phyloP scores from a whole-genome alignment of 2,797 vertebrate genomes.

The Pseudocheirus occidentalis region DNA sequence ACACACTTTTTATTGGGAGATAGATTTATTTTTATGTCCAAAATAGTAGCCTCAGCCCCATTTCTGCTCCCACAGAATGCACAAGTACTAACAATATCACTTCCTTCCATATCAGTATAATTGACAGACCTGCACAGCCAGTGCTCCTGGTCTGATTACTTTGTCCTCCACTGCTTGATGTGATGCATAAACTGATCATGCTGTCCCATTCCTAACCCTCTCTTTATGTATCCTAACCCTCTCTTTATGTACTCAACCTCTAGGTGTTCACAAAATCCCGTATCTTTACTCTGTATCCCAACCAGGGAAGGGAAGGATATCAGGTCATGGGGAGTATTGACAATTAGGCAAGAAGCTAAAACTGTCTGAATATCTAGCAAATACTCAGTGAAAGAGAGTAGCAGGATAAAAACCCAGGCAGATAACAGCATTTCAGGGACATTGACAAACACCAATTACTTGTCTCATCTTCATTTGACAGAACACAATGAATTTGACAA shows the following conservation, averaged over 20 bases:
- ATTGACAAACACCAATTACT: not conserved
- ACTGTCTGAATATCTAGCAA: not conserved
- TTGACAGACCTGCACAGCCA: not conserved
- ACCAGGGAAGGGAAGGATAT: not conserved
- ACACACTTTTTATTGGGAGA: not conserved
- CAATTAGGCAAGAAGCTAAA: not conserved
- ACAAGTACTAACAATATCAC: not conserved
- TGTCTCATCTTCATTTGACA: slow-evolving; percentile 10
- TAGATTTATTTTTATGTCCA: too few relatives aligned
- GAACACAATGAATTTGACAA: not conserved
- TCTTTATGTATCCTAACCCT: too few relatives aligned
- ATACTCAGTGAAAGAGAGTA: not conserved
- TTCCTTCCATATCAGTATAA: not conserved
- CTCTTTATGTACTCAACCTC: not conserved
- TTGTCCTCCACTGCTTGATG: not conserved
- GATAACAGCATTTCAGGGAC: not conserved
- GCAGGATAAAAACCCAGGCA: not conserved
- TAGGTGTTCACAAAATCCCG: not conserved
- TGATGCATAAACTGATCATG: not conserved
- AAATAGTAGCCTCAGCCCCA: not conserved
- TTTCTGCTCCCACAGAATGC: not conserved
- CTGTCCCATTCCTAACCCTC: not conserved
- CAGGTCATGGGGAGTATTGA: not conserved
- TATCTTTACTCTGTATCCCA: not conserved
- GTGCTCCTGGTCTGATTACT: not conserved